Evolutionary conservation across 2,797 vertebrate species (phyloP).

Genomic region (Xerus rutilus): DNA sequence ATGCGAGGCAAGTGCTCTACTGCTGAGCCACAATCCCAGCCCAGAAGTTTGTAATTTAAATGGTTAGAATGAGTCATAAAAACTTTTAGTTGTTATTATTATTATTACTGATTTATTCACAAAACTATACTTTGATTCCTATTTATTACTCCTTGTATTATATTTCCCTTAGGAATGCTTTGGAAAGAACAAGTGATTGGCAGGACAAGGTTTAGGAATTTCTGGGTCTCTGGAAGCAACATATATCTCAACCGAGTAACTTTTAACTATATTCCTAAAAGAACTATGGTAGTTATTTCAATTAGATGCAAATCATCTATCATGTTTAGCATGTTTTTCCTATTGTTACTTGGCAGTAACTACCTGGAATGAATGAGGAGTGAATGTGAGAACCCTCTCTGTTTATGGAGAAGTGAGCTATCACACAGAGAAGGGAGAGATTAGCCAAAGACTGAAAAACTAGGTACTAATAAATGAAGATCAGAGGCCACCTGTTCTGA

Average conservation of each 20-base stretch:
- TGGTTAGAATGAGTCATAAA: neutral
- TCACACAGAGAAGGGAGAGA: neutral
- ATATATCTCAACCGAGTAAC: slow-evolving; percentile 2
- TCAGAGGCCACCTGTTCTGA: neutral
- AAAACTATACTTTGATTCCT: slow-evolving; percentile 1
- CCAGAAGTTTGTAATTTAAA: neutral
- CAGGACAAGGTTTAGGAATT: slow-evolving; percentile 17
- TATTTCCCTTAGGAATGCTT: neutral
- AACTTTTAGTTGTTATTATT: neutral
- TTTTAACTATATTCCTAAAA: slow-evolving; percentile 13
- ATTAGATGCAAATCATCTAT: neutral
- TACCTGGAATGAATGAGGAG: neutral
- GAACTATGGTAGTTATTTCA: neutral
- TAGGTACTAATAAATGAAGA: neutral
- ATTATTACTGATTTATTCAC: neutral
- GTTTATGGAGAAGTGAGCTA: neutral
- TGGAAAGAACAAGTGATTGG: neutral
- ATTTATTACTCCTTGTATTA: neutral
- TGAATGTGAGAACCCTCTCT: neutral
- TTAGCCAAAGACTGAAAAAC: neutral
- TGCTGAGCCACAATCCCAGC: too few species aligned
- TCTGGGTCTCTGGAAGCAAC: neutral
- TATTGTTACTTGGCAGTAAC: neutral
- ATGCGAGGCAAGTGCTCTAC: too few species aligned
- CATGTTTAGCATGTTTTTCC: neutral